Evolutionary conservation across 2,113 vertebrate genomes (phyloP).

Genomic region (Tricholaema leucomelas): DNA sequence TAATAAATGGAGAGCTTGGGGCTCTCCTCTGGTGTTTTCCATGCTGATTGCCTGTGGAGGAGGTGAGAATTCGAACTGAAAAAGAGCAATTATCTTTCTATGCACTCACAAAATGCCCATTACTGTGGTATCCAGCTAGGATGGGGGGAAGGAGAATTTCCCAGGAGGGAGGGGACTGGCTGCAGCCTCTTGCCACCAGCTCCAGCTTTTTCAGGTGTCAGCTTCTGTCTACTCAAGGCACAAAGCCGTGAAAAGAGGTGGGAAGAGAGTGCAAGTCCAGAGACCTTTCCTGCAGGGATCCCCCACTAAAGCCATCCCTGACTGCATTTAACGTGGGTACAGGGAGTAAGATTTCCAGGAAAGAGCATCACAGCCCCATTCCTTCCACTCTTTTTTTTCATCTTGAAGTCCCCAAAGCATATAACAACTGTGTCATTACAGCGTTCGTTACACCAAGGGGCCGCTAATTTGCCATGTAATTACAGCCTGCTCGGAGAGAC

Average conservation of each 20-base stretch:
- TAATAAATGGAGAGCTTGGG: background rate
- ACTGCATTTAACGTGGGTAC: background rate
- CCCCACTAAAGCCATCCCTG: background rate
- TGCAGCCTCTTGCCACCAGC: background rate
- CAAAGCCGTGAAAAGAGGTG: background rate
- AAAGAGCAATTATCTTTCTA: conserved; percentile 24
- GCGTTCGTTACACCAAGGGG: background rate
- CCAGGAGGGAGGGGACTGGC: background rate
- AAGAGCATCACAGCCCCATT: background rate
- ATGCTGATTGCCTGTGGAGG: conserved; percentile 48
- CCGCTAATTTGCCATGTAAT: conserved; percentile 34
- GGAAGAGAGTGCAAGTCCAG: background rate
- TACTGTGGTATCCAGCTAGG: conserved; percentile 40
- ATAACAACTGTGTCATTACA: background rate
- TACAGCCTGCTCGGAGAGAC: conserved; percentile 16
- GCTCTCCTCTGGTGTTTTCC: background rate
- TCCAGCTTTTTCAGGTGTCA: background rate
- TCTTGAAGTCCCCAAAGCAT: background rate
- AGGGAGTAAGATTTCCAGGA: background rate
- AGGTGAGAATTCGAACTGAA: conserved; percentile 45
- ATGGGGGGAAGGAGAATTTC: background rate
- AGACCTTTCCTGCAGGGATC: background rate
- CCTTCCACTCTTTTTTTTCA: background rate
- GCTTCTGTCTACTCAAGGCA: background rate
- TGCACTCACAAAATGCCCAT: conserved; percentile 46